Base-by-base conservation (phyloP, 2,797 vertebrate species). In the Xiphorhynchus erythropygius region DNA sequence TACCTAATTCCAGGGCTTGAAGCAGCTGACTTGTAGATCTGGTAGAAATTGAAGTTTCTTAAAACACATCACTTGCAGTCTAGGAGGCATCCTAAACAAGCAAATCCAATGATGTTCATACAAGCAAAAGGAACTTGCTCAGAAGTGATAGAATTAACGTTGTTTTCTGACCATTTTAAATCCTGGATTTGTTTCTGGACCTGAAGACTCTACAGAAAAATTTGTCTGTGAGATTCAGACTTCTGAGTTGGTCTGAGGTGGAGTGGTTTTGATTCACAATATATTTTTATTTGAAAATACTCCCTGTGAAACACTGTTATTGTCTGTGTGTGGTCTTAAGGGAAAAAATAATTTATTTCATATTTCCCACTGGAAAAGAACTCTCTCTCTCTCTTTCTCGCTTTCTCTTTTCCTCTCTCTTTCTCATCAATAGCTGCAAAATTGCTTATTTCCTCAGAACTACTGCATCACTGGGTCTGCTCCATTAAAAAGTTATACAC, bases 321-420 rank as follows among this genome's bases (percentile, higher is more conserved):
- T 93, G 47, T 64, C 62, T 88, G 39, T 89, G 69, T 3, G 2
- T 62, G 65, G 33, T 94, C 73, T 78, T 88, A 35, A 69, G 39
- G 60, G 87, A 64, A 93, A 90, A 91, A 84, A 81, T 44, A 64
- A 91, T 88, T 92, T 64, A 32, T 73, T 93, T 78, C 21, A 7
- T 90, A 81, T 86, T 93, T 86, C 80, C 74, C 67, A 59, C 35
- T 81, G 65, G 67, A 81, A 84, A 92, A 78, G 13, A 71, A 46
- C 32, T 56, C 32, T 56, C 18, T 47, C 33, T 55, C 18, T 90
- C 42, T 62, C 41, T 65, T n/a, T 69, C 11, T 22, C 5, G 9
- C 5, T 67, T 27, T 60, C n/a, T 60, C 18, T 65, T 53, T 57
- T 71, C 68, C 6, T 65, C 11, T 71, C 35, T 70, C 23, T 89